A percentile compares a stretch with the other conserved stretches of the same genome.
Conservation (phyloP, 2,797 vertebrate genomes). For the Natrix natrix region DNA sequence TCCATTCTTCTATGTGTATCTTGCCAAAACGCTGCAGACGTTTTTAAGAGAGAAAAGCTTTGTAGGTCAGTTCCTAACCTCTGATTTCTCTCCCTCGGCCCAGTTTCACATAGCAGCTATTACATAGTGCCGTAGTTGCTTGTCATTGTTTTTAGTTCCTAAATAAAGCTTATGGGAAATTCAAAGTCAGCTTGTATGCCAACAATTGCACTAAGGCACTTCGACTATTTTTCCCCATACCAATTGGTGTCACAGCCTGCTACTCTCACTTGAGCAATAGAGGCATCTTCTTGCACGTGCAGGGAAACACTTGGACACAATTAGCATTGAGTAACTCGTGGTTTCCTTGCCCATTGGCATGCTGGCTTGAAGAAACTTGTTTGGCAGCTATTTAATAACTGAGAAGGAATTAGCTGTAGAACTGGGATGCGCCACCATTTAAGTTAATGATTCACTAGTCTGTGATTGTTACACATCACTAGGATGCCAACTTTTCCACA, state of each 20-base stretch:
- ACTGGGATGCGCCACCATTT: background rate
- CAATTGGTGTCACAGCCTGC: background rate
- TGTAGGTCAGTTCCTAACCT: constrained; percentile 65
- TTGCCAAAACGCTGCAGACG: constrained; percentile 58
- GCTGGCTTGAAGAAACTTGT: constrained; percentile 11
- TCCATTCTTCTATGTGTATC: background rate
- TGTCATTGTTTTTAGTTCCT: background rate
- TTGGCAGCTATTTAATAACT: constrained; percentile 12
- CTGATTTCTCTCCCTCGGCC: constrained; percentile 61
- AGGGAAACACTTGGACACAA: background rate
- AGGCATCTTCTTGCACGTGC: background rate
- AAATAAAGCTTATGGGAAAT: background rate
- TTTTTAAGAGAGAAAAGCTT: constrained; percentile 43
- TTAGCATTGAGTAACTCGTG: background rate
- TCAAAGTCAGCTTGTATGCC: background rate
- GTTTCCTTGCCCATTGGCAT: constrained; percentile 23
- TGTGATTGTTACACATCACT: background rate
- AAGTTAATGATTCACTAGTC: background rate
- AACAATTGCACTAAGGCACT: background rate
- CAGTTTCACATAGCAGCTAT: constrained; percentile 19
- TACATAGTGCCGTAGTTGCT: background rate
- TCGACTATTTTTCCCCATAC: background rate
- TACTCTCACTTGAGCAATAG: constrained; percentile 6
- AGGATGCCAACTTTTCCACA: background rate
- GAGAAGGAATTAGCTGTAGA: background rate